Conservation (phyloP, 2,888 invertebrate species). For the Hyppa rectilinea region DNA sequence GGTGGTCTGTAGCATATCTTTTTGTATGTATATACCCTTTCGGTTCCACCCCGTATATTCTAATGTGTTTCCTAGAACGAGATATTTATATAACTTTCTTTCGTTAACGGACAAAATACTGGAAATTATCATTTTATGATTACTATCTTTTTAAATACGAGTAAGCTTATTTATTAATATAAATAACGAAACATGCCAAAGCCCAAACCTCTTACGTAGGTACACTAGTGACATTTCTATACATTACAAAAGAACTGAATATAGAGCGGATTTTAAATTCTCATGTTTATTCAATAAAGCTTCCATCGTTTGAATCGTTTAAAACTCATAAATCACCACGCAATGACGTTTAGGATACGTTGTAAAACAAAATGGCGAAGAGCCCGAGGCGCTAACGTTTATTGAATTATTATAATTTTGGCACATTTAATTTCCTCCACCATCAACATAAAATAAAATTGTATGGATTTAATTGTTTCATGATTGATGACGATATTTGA, state of each 20-base stretch:
- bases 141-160: background rate
- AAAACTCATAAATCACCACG: slow-evolving; percentile 51
- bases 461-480: slow-evolving; percentile 35
- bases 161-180: background rate
- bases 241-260: slow-evolving; percentile 52
- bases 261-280: slow-evolving; percentile 47
- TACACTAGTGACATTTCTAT: slow-evolving; percentile 24
- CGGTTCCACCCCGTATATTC: no score
- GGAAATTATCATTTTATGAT: background rate
- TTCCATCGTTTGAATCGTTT: slow-evolving; percentile 38
- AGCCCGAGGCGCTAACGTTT: slow-evolving; percentile 35
- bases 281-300: slow-evolving; percentile 47
- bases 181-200: background rate
- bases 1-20: no score
- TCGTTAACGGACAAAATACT: background rate
- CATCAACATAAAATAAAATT: slow-evolving; percentile 10
- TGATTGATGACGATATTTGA: slow-evolving; percentile 53
- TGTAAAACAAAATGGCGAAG: slow-evolving; percentile 34
- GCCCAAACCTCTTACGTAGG: slow-evolving; percentile 13
- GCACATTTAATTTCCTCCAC: slow-evolving; percentile 5
- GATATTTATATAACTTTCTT: no score
- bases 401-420: slow-evolving; percentile 50
- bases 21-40: no score
- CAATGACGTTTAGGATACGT: slow-evolving; percentile 19
- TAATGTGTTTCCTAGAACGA: no score